Conservation (phyloP, 2,113 vertebrate genomes). For the Vimba vimba region DNA sequence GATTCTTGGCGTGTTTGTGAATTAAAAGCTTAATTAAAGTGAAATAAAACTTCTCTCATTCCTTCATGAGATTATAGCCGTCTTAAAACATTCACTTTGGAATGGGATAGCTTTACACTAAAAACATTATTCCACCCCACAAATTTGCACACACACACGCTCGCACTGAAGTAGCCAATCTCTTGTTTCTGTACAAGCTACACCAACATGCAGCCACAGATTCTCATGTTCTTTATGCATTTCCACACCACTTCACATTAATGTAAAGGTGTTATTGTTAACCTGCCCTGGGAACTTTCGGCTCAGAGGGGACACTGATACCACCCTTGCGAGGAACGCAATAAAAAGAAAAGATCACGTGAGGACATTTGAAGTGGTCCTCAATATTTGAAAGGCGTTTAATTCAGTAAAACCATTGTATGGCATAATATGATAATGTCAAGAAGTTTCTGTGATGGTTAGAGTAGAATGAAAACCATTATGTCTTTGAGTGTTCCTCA, state of each 20-base stretch:
- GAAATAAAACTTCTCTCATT: constrained; percentile 37
- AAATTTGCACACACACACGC: constrained; percentile 24
- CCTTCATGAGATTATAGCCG: neutral
- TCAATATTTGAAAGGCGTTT: neutral
- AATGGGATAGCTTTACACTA: constrained; percentile 7
- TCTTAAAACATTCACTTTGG: neutral
- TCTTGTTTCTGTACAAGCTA: neutral
- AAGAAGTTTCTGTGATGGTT: neutral
- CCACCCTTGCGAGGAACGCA: neutral
- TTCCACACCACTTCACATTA: constrained; percentile 49
- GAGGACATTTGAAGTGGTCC: neutral
- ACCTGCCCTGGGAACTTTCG: constrained; percentile 33
- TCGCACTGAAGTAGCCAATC: neutral
- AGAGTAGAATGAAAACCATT: neutral
- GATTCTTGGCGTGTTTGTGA: constrained; percentile 46
- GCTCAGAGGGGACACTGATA: constrained; percentile 38
- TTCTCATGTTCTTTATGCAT: constrained; percentile 45
- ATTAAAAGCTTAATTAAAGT: constrained; percentile 47
- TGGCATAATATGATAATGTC: neutral
- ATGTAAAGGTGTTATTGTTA: constrained; percentile 54
- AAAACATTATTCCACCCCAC: constrained; percentile 5
- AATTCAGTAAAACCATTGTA: neutral
- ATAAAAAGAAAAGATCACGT: neutral
- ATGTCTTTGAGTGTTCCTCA: neutral
- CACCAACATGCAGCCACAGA: constrained; percentile 9